A percentile compares a stretch with the other conserved stretches of the same genome.
These are phyloP conservation scores for Temnothorax longispinosus DNA, from an alignment of 1,140 invertebrate genomes.

Conservation along the genomic window DNA sequence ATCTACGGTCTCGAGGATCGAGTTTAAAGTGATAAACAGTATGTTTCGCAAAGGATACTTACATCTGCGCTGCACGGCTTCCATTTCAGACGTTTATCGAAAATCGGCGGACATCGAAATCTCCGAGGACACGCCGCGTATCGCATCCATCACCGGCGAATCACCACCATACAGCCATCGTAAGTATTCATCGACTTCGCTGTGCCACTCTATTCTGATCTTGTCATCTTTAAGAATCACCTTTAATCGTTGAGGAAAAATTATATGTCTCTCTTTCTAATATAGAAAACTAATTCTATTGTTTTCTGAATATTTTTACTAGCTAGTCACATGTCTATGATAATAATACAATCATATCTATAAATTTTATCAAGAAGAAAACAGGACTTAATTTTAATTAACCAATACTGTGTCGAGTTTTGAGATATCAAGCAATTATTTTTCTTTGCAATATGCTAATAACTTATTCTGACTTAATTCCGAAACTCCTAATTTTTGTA, in stretches of 20 bases:
- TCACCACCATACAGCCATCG: slow-evolving; percentile 81
- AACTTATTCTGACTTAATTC: neutral
- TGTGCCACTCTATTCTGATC: neutral
- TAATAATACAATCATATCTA: neutral
- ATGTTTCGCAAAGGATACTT: slow-evolving; percentile 79
- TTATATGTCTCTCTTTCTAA: neutral
- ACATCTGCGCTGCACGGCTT: slow-evolving; percentile 80
- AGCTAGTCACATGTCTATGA: neutral
- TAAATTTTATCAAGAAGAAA: neutral
- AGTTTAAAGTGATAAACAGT: slow-evolving; percentile 77
- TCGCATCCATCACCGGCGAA: slow-evolving; percentile 83
- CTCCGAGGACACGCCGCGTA: slow-evolving; percentile 79
- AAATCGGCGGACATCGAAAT: slow-evolving; percentile 79
- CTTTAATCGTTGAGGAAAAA: neutral
- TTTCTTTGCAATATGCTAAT: neutral
- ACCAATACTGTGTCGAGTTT: neutral
- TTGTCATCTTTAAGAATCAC: neutral
- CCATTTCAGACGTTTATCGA: slow-evolving; percentile 80
- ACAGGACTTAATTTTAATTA: neutral
- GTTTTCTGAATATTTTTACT: neutral
- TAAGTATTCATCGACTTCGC: slow-evolving; percentile 73
- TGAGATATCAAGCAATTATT: neutral
- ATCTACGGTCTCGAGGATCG: slow-evolving; percentile 77
- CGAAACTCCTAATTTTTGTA: neutral
- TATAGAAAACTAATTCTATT: neutral